Base-by-base conservation (phyloP, 1,140 invertebrate species). In the Camponotus pennsylvanicus region DNA sequence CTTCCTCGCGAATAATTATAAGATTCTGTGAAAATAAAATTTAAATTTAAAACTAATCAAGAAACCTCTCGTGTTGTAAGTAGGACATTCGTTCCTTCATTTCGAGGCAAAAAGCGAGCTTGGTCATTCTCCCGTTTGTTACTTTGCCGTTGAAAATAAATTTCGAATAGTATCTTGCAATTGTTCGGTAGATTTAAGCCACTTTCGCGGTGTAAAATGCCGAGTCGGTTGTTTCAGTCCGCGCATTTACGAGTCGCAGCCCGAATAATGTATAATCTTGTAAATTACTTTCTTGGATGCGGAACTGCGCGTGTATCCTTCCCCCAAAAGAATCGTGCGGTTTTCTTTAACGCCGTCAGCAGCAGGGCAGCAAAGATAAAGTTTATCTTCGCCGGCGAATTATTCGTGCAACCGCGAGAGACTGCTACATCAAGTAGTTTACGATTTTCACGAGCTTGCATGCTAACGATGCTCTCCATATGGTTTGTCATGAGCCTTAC, bases 211-310 rank as follows among this genome's bases (percentile, higher is more conserved):
- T 52, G 49, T 73, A 42, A 80, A 82, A 61, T n/a, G 21, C 2
- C 55, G 69, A 61, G 34, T 21, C 27, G 55, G 37, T 49, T 55
- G 32, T 83, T 82, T 15, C 55, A 34, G 55, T 63, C 40, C 49
- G 34, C 27, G 79, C 40, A 45, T 61, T 59, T 71, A 71, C 67
- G 40, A 52, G 11, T 45, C 67, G 55, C 67, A 27, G 32, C 34
- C 13, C 55, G 55, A 83, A 83, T 83, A 83, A 83, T 83, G 40
- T 32, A 83, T 83, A 83, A 83, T 73, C 55, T 37, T 57, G 67
- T 61, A 70, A 71, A 71, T 71, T 71, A 61, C 55, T 61, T n/a
- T 37, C 18, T 21, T 7, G 55, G 13, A 64, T 21, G 21, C 37
- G 73, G 55, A 32, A 40, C 66, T 18, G 63, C 77, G n/a, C 42